Conservation (phyloP, 2,888 invertebrate genomes). For the Lobophora halterata region DNA sequence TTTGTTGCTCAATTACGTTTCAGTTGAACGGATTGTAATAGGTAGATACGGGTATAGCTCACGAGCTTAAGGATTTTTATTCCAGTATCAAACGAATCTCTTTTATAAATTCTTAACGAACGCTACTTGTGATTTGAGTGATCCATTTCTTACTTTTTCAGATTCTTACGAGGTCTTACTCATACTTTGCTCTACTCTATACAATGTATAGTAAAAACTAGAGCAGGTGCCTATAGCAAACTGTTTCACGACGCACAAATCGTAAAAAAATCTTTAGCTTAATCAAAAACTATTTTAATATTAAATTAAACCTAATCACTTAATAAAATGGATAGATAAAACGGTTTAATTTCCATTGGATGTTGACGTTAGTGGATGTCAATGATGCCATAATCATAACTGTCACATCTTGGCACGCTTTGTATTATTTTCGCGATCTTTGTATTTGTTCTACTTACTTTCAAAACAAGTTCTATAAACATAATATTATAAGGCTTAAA, state of each 20-base stretch:
- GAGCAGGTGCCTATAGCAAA: conserved; percentile 17
- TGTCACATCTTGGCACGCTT: conserved; percentile 5
- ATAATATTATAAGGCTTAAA: conserved; percentile 20
- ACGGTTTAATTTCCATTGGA: neutral
- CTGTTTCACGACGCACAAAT: conserved; percentile 3
- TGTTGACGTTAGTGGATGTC: conserved; percentile 8
- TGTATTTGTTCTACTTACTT: conserved; percentile 10
- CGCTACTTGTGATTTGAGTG: neutral
- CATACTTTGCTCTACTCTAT: conserved; percentile 70
- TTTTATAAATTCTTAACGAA: too few relatives aligned
- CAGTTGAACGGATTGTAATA: too few relatives aligned
- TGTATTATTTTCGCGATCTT: conserved; percentile 2
- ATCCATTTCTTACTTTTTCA: conserved; percentile 41
- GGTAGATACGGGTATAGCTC: too few relatives aligned
- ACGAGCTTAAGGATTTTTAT: too few relatives aligned
- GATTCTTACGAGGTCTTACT: conserved; percentile 70
- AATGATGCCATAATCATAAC: conserved; percentile 8
- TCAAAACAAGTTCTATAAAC: conserved; percentile 10
- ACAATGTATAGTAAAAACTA: conserved; percentile 68
- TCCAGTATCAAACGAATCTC: too few relatives aligned
- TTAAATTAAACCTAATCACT: conserved; percentile 10
- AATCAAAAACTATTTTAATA: conserved; percentile 3
- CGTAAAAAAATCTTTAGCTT: conserved; percentile 4
- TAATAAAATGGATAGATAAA: too few relatives aligned
- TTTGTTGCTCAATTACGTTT: too few relatives aligned